These are phyloP conservation scores for Pungitius pungitius DNA, from an alignment of 2,113 vertebrate genomes.

Conservation along the genomic window DNA sequence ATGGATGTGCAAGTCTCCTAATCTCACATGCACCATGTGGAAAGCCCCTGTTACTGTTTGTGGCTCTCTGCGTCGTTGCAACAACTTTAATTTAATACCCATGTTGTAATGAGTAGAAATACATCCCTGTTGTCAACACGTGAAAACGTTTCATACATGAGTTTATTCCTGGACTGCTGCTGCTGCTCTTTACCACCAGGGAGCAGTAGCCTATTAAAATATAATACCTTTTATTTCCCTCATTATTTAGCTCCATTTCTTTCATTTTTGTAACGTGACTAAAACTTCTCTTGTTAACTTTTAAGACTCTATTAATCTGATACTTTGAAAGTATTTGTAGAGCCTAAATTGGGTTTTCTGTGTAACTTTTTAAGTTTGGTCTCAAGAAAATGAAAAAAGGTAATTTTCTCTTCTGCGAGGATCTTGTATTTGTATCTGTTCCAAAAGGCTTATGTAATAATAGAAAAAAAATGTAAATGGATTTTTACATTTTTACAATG, in stretches of 20 bases:
- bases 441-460: slow-evolving; percentile 17
- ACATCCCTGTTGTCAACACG: not conserved
- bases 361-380: not conserved
- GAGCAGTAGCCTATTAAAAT: slow-evolving; percentile 56
- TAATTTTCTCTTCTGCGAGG: too few relatives aligned
- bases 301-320: not conserved
- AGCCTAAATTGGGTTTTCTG: not conserved
- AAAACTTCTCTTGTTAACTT: not conserved
- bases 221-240: not conserved
- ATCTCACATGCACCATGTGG: not conserved
- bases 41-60: not conserved
- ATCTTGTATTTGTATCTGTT: slow-evolving; percentile 23
- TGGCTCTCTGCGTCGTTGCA: not conserved
- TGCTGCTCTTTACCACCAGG: slow-evolving; percentile 57
- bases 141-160: not conserved
- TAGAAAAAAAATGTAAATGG: slow-evolving; percentile 28
- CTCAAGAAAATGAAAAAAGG: too few relatives aligned
- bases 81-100: not conserved
- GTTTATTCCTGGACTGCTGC: slow-evolving; percentile 12
- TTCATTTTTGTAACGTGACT: not conserved
- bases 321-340: not conserved
- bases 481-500: slow-evolving; percentile 3
- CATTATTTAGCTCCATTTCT: not conserved
- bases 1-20: not conserved
- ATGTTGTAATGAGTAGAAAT: not conserved